Evolutionary conservation across 1,140 invertebrate genomes (phyloP).

Genomic region (Argopecten irradians): DNA sequence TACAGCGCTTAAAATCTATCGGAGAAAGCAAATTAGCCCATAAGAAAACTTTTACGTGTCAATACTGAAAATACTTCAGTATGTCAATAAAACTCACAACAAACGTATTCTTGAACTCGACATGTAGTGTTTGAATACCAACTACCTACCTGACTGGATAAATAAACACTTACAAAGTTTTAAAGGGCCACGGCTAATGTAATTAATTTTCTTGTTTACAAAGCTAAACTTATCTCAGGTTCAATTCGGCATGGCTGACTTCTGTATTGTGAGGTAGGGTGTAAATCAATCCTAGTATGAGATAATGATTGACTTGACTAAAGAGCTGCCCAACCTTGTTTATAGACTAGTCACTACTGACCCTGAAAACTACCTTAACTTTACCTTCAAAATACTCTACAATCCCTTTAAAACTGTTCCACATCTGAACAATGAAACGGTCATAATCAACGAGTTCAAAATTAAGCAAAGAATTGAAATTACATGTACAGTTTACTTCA

Average conservation of each 20-base stretch:
- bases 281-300: background rate
- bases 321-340: background rate
- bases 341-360: background rate
- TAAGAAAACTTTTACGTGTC: conserved; percentile 3
- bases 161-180: conserved; percentile 13
- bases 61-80: background rate
- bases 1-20: background rate
- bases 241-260: background rate
- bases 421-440: background rate
- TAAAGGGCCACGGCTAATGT: background rate
- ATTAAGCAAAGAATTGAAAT: too few species aligned
- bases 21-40: conserved; percentile 1
- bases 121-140: background rate
- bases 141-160: conserved; percentile 7
- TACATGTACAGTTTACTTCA: too few species aligned
- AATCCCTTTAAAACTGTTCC: background rate
- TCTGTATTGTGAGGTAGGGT: background rate
- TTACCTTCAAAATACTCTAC: too few species aligned
- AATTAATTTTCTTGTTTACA: conserved; percentile 6
- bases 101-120: background rate
- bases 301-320: background rate
- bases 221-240: background rate
- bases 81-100: background rate
- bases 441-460: too few species aligned
- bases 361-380: background rate